Base-by-base conservation (phyloP, 2,113 vertebrate species). In the Odocoileus virginianus region DNA sequence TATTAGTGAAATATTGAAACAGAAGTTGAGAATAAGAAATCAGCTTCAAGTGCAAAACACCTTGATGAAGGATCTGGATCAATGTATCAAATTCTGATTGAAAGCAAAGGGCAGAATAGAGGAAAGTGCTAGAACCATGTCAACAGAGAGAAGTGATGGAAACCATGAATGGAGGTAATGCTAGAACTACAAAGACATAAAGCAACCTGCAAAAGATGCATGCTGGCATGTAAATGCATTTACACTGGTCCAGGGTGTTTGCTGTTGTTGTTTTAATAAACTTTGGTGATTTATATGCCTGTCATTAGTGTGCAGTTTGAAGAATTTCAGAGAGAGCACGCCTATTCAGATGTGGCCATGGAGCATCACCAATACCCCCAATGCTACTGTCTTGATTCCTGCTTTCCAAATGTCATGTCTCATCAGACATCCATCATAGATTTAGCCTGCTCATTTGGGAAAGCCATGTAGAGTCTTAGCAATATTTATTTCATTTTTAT, bases 21-120 rank as follows among this genome's bases (percentile, higher is more conserved):
- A 52, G 28, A 98, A 67, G n/a, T 50, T 43, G 84, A 89, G 45
- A 87, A 85, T 79, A 47, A 96, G 45, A 92, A 94, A 58, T 71
- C 16, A 84, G 17, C 12, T 60, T 45, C 33, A 40, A 52, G 47
- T 64, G 45, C 52, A 85, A 87, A 89, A 57, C 28, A 67, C 57
- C 11, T 43, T 28, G 50, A 78, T 6, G 45, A 91, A 94, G 14
- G 50, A 17, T 25, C 36, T 28, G 23, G 47, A 47, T 47, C 54
- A 7, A 4, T 27, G 50, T 47, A 47, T 36, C 50, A 54, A 45
- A 19, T 50, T 91, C 14, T 40, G 17, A 50, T 7, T 47, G 43
- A 92, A 92, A 94, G 36, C 30, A 47, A 91, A 86, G 40, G 33
- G 33, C 5, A 36, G 76, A 57, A 40, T 6, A 30, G 45, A 64